Evolutionary conservation across 2,888 invertebrate genomes (phyloP).

Genomic region (Dusona sp.): DNA sequence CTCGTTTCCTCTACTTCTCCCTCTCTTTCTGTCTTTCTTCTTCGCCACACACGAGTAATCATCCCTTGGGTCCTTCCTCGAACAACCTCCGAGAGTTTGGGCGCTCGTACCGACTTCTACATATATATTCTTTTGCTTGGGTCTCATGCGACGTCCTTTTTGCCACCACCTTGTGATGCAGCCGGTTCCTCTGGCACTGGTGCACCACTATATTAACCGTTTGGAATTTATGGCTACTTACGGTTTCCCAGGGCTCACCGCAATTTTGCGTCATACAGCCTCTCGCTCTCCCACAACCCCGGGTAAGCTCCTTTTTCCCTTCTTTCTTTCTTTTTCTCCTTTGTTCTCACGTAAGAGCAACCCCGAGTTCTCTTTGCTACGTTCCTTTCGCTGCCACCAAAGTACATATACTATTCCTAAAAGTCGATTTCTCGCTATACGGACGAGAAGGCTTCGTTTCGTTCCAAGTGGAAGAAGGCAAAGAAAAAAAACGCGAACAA

Average conservation of each 20-base stretch:
- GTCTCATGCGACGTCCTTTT: constrained; percentile 51
- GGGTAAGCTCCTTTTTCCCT: not conserved
- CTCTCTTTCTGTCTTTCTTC: constrained; percentile 3
- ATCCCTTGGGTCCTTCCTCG: constrained; percentile 20
- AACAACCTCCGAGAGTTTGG: constrained; percentile 24
- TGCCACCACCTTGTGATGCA: constrained; percentile 45
- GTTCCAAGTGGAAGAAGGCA: constrained; percentile 13
- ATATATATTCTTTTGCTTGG: not conserved
- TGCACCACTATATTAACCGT: constrained; percentile 77
- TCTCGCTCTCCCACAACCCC: not conserved
- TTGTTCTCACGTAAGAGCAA: not conserved
- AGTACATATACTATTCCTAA: constrained; percentile 46
- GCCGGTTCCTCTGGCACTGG: constrained; percentile 52
- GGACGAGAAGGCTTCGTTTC: constrained; percentile 54
- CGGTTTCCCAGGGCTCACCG: constrained; percentile 71
- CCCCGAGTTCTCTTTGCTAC: not conserved
- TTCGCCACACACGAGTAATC: constrained; percentile 12
- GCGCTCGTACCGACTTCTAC: not conserved
- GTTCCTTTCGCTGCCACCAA: constrained; percentile 2
- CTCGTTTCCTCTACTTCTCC: constrained; percentile 7
- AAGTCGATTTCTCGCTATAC: constrained; percentile 58
- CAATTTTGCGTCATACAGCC: constrained; percentile 71
- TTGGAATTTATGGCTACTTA: constrained; percentile 79
- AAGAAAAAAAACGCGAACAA: not conserved
- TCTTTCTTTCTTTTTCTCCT: not conserved